Evolutionary conservation across 2,888 invertebrate species (phyloP).

Genomic region (Drosophila formosana): DNA sequence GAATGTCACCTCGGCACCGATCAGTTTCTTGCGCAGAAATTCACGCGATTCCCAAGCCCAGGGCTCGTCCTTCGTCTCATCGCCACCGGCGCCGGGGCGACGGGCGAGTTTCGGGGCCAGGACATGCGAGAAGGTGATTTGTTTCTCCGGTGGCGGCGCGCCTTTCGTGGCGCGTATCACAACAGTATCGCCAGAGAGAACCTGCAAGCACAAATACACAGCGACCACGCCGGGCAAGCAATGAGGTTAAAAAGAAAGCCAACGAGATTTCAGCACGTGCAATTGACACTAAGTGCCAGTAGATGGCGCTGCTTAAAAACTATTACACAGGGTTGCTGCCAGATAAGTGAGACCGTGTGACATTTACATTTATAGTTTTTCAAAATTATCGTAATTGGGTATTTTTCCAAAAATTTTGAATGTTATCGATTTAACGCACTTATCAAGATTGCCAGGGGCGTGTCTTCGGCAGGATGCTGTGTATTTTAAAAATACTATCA

Average conservation of each 20-base stretch:
- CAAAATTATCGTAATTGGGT: constrained; percentile 5
- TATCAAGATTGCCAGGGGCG: background rate
- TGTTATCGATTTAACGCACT: background rate
- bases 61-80: constrained; percentile 94
- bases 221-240: constrained; percentile 18
- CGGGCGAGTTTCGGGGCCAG: constrained; percentile 96
- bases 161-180: constrained; percentile 94
- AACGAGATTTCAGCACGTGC: constrained; percentile 40
- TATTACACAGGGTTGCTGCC: constrained; percentile 37
- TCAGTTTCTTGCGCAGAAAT: constrained; percentile 95
- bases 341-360: constrained; percentile 44
- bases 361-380: background rate
- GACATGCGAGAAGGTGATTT: constrained; percentile 95
- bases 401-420: background rate
- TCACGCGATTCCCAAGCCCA: constrained; percentile 99
- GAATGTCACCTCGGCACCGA: constrained; percentile 96
- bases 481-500: background rate
- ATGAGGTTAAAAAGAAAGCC: constrained; percentile 31
- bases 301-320: constrained; percentile 41
- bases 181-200: constrained; percentile 97
- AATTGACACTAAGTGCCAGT: constrained; percentile 13
- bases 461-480: background rate
- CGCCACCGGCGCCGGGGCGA: constrained; percentile 87
- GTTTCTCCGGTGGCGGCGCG: constrained; percentile 96
- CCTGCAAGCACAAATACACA: constrained; percentile 86